These are phyloP conservation scores for Noctuana brunneofusca DNA, from an alignment of 2,888 invertebrate genomes.

Conservation along the genomic window DNA sequence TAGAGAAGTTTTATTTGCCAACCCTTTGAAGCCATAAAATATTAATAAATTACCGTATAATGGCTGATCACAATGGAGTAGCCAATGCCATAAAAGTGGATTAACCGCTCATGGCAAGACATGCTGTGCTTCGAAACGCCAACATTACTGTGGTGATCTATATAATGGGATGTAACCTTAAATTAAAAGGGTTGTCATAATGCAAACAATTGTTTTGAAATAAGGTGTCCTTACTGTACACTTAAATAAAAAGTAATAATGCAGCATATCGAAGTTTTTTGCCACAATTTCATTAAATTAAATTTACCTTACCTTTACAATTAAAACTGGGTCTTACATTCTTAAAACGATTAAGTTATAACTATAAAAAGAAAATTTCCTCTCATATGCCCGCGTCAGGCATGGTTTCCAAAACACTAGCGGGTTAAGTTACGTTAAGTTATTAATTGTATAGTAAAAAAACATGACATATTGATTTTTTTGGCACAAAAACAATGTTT, in stretches of 20 bases:
- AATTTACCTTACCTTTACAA: too few species aligned
- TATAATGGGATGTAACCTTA: slow-evolving; percentile 1
- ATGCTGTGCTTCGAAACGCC: slow-evolving; percentile 20
- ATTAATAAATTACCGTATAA: slow-evolving; percentile 33
- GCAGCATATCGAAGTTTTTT: too few species aligned
- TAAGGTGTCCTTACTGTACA: neutral
- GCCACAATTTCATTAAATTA: too few species aligned
- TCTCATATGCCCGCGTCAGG: too few species aligned
- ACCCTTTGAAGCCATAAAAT: slow-evolving; percentile 28
- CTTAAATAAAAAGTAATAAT: too few species aligned
- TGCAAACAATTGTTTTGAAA: neutral
- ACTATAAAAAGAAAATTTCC: too few species aligned
- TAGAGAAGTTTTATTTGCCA: slow-evolving; percentile 14
- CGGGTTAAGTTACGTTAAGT: too few species aligned
- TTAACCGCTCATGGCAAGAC: slow-evolving; percentile 30
- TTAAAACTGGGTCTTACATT: too few species aligned
- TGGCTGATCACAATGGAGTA: slow-evolving; percentile 28
- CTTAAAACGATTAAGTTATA: too few species aligned
- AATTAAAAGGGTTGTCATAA: neutral
- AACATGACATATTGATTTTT: too few species aligned
- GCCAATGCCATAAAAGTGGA: slow-evolving; percentile 29
- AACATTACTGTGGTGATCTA: slow-evolving; percentile 8
- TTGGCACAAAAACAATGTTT: neutral
- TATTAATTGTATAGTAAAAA: too few species aligned
- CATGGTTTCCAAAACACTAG: too few species aligned